Evolutionary conservation across 2,113 vertebrate species (phyloP), one percentile per base, ranked within the genome.

Genomic region (Malurus melanocephalus): DNA sequence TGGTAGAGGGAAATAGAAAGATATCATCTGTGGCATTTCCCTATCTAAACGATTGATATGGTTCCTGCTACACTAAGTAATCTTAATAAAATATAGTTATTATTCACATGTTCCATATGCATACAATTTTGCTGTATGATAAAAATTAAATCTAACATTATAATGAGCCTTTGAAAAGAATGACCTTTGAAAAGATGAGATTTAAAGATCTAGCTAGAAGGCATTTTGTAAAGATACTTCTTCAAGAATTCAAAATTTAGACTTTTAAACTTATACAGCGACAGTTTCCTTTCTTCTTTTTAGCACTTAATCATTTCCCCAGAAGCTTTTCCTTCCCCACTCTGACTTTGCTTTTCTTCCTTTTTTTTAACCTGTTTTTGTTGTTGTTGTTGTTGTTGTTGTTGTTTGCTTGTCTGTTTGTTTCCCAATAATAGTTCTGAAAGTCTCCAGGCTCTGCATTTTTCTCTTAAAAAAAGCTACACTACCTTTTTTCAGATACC

Each of bases 101-200:
- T 82, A 92, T 62, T 91, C 85, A 83, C 28, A n/a, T 80, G 77
- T 35, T 69, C 72, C 32, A 88, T 67, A 66, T 22, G 68, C 42
- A 92, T 56, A 78, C 11, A 61, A 35, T 60, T 91, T 94, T 78
- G 84, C 52, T 82, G 75, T 56, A 84, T 82, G n/a, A 80, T 79
- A 94, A 88, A 94, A 93, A 88, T 92, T 22, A 81, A 89, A 90
- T 85, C n/a, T 81, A 90, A 45, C 57, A 61, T 76, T 80, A 86
- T 61, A 71, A 55, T 92, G 71, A 93, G 78, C 35, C 35, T 35
- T 35, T 35, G 35, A 35, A 35, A 35, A 35, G 55, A 92, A 78
- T 86, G 43, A 72, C 48, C 73, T 92, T 87, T 93, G 53, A 85
- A 87, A 89, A 52, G 35, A 64, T 79, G 60, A 89, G 22, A 69